These are phyloP conservation scores for Hyla sarda DNA, from an alignment of 2,113 vertebrate species.

Conservation along the genomic window DNA sequence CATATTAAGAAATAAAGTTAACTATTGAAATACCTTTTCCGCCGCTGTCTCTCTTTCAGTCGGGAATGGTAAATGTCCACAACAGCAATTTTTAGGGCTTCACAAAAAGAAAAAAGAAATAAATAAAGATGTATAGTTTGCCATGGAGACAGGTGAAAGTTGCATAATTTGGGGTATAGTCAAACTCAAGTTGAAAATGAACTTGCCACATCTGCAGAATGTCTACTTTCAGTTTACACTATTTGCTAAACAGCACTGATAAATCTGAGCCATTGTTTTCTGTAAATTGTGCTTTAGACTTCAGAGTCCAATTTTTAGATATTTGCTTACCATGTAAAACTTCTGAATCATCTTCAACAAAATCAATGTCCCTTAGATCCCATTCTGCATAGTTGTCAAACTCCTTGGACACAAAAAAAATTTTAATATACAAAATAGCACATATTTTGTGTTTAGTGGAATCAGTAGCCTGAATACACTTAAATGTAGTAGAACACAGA, in stretches of 20 bases:
- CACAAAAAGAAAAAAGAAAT: slow-evolving; percentile 60
- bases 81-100: slow-evolving; percentile 96
- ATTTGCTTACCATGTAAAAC: slow-evolving; percentile 88
- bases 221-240: too few species aligned
- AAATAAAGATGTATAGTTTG: neutral
- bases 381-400: slow-evolving; percentile 99
- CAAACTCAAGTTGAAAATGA: too few species aligned
- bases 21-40: slow-evolving; percentile 83
- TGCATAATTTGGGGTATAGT: too few species aligned
- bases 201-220: too few species aligned
- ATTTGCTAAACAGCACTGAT: too few species aligned
- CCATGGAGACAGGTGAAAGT: too few species aligned
- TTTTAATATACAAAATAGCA: neutral
- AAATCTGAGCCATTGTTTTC: too few species aligned
- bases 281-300: too few species aligned
- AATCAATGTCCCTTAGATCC: slow-evolving; percentile 99
- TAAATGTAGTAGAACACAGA: too few species aligned
- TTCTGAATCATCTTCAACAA: slow-evolving; percentile 98
- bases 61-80: slow-evolving; percentile 98
- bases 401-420: slow-evolving; percentile 75
- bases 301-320: too few species aligned
- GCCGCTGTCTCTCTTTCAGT: slow-evolving; percentile 92
- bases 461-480: too few species aligned
- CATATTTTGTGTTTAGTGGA: neutral
- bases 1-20: neutral